Base-by-base conservation (phyloP, 2,888 invertebrate species). In the Abrostola tripartita region DNA sequence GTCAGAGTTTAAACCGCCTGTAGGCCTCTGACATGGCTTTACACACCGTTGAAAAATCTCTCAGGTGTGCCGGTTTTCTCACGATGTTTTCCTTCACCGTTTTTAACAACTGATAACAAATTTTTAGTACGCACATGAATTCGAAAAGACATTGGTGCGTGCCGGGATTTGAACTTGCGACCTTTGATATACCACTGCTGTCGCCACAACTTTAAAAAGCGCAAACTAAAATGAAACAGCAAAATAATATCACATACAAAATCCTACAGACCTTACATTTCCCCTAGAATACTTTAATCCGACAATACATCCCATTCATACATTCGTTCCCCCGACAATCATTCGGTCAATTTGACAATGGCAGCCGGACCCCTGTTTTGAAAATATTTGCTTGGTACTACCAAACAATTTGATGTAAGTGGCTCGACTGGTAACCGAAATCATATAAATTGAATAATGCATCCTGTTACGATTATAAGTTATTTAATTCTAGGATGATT, bases 291-390 rank as follows among this genome's bases (percentile, higher is more conserved):
- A 69, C 79, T 79, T 76, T 79, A 78, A 78, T 79, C 74, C 66
- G 61, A 74, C 72, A 76, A 76, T 74, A 74, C 66, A 77, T 78
- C 78, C 74, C 72, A 83, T 81, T 81, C 81, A 83, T 82, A 81
- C 82, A 81, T 71, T 73, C 77, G 81, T 70, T 81, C 88, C 90
- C 91, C 85, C 81, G 71, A 80, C 87, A 90, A 92, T 92, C 91
- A 91, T 88, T 82, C 91, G 92, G 91, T 92, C 94, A 93, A 93
- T 94, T 94, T 92, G 90, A 93, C 92, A 93, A 93, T 91, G 73
- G 86, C 81, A 68, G 51, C 70, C 66, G 85, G 84, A 81, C 88
- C 90, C 92, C 90, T 90, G 85, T 92, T 93, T 94, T 91, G 85
- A 92, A 92, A 93, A 93, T 92, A 92, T 93, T 93, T 92, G 90